phyloP scores from a whole-genome alignment of 2,113 vertebrate genomes.

The Trichechus manatus region DNA sequence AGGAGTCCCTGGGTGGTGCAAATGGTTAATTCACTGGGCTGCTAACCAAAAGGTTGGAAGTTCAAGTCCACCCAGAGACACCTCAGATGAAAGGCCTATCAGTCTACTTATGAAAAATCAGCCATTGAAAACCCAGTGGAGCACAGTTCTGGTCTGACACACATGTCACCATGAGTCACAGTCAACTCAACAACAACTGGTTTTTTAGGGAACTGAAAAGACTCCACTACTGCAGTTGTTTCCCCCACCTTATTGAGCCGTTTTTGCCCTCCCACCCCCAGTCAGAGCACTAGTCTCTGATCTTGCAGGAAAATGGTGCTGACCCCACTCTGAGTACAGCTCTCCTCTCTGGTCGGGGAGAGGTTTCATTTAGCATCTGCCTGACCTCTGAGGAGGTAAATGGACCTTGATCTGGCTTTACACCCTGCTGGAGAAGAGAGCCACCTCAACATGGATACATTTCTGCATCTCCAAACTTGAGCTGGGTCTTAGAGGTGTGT shows the following conservation, averaged over 20 bases:
- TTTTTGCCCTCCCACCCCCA: too few relatives aligned
- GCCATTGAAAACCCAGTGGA: too few relatives aligned
- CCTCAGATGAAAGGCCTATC: too few relatives aligned
- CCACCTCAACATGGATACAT: neutral
- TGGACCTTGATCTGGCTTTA: neutral
- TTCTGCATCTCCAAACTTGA: neutral
- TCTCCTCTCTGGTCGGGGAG: neutral
- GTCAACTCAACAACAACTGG: too few relatives aligned
- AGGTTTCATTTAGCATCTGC: neutral
- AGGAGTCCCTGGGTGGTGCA: neutral
- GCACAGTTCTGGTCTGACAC: too few relatives aligned
- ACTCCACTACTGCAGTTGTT: neutral
- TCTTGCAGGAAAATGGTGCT: neutral
- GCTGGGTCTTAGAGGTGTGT: neutral
- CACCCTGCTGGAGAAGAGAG: neutral
- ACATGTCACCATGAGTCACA: too few relatives aligned
- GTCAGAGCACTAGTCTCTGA: neutral
- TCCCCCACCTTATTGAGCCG: neutral
- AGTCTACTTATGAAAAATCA: too few relatives aligned
- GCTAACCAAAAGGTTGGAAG: too few relatives aligned
- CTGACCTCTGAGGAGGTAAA: neutral
- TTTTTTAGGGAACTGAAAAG: neutral
- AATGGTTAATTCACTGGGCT: too few relatives aligned
- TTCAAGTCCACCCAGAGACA: too few relatives aligned
- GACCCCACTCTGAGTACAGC: fast-evolving